Percentiles rank a stretch among this genome's conserved stretches.
Evolutionary conservation across 2,797 vertebrate species (phyloP).

Genomic region (Rallus crepitans): DNA sequence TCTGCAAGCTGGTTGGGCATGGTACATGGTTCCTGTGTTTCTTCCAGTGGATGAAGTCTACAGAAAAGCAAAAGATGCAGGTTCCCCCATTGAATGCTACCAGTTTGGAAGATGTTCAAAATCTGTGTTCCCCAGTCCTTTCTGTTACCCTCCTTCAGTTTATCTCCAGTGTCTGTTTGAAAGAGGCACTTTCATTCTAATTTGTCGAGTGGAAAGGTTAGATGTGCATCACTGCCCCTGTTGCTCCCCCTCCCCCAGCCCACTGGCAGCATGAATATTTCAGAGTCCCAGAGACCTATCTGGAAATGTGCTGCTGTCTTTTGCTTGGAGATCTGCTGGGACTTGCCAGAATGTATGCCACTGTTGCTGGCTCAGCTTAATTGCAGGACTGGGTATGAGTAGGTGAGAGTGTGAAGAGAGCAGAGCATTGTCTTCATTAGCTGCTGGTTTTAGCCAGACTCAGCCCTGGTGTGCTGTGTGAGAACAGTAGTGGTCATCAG

Average conservation of each 20-base stretch:
- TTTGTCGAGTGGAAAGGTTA: background rate
- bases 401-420: background rate
- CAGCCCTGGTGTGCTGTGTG: fast-evolving
- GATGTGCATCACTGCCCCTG: background rate
- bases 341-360: background rate
- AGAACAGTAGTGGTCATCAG: background rate
- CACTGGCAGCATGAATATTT: background rate
- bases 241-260: background rate
- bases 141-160: background rate
- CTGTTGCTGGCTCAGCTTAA: background rate
- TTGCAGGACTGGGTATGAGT: background rate
- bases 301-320: background rate
- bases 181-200: background rate
- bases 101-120: background rate
- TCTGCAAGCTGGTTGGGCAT: background rate
- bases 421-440: background rate
- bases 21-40: background rate
- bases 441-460: background rate
- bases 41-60: background rate
- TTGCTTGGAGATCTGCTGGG: background rate
- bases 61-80: background rate
- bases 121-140: background rate
- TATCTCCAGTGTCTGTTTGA: background rate
- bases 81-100: background rate
- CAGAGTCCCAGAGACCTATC: background rate